Evolutionary conservation across 2,113 vertebrate species (phyloP).

Genomic region (Pterocles gutturalis): DNA sequence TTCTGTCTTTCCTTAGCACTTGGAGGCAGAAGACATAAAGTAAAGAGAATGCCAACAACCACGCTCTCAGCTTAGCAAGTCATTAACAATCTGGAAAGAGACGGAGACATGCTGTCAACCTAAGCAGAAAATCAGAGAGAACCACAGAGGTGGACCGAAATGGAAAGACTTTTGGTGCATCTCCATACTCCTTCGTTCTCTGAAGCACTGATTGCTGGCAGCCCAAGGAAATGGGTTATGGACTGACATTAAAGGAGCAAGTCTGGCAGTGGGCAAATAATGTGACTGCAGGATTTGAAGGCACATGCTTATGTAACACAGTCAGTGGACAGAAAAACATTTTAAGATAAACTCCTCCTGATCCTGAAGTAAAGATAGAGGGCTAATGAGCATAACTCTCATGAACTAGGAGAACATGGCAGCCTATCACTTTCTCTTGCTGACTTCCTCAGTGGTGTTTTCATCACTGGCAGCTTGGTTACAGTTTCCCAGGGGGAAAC

Average conservation of each 20-base stretch:
- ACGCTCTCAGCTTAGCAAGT: background rate
- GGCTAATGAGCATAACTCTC: background rate
- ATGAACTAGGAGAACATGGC: background rate
- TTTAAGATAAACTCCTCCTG: background rate
- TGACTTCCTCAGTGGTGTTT: background rate
- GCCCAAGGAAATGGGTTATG: background rate
- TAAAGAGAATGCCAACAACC: conserved; percentile 5
- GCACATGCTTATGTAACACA: background rate
- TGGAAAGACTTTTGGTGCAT: background rate
- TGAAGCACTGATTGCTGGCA: background rate
- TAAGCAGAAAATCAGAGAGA: background rate
- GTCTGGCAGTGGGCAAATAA: background rate
- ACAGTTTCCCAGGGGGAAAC: background rate
- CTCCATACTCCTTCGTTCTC: background rate
- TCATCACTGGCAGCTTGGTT: background rate
- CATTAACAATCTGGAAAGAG: background rate
- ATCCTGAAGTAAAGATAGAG: background rate
- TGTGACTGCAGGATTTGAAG: background rate
- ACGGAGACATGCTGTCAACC: background rate
- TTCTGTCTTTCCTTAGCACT: background rate
- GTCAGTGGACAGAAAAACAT: background rate
- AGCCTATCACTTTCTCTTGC: background rate
- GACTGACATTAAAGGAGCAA: background rate
- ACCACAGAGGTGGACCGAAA: background rate
- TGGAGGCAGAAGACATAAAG: background rate